Evolutionary conservation across 1,140 invertebrate genomes (phyloP), one percentile per base, ranked within the genome.

Genomic region (Drosophila orosa): DNA sequence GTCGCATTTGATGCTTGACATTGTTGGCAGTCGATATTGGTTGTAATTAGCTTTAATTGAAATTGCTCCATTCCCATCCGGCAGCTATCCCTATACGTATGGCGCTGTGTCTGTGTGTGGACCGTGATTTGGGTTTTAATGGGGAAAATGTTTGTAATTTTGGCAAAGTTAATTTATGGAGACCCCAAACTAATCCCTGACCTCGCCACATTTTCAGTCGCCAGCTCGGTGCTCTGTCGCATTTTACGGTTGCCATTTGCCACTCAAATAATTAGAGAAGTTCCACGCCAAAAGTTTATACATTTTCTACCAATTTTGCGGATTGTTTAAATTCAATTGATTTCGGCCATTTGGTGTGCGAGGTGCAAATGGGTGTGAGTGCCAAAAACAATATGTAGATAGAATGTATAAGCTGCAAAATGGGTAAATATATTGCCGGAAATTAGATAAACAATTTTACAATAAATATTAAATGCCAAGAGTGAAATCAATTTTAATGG

Each of bases 41-140:
- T 80, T 90, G 84, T 89, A 89, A 89, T 89, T 89, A 89, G 84
- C 80, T 89, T 89, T 89, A 89, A 89, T 89, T 89, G 84, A 89
- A 89, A 89, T 89, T 90, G 85, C 84, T 89, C 66, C 85, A 84
- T 72, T 76, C 68, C 79, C 75, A 67, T 76, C 69, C 71, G n/a
- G 50, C 71, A 76, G 62, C 71, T 50, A 60, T 52, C 71, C 39
- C 29, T 44, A 59, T 50, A 50, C 66, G 44, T 33, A 29, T 19
- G 27, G 3, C n/a, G 1, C 10, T 40, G 35, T 42, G 33, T 33
- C 31, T 44, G 44, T 37, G 44, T 45, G 24, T 17, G 60, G 17
- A 9, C 55, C 80, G 84, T 89, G 84, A 89, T 89, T 89, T 84
- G 84, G 73, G 77, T 87, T 87, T 87, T 89, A 89, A 87, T 87